Conservation (phyloP, 2,888 invertebrate species). For the Epistrophe grossulariae region DNA sequence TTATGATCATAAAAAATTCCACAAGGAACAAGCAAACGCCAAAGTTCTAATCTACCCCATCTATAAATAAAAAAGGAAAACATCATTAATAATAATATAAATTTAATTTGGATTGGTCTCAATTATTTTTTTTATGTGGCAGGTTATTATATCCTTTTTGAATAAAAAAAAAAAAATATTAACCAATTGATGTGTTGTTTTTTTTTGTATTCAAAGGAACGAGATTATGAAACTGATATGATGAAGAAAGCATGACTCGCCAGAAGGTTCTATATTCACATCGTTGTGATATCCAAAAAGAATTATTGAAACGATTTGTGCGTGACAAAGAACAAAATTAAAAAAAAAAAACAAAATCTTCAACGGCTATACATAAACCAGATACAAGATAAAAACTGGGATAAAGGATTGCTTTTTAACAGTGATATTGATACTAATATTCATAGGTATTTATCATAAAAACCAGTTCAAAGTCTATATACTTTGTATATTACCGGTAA, state of each 20-base stretch:
- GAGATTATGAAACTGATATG: constrained; percentile 20
- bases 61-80: not conserved
- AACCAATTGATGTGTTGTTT: not conserved
- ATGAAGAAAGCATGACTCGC: constrained; percentile 7
- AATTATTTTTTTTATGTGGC: constrained; percentile 13
- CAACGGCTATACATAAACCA: not conserved
- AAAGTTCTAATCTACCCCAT: not conserved
- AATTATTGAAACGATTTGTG: not conserved
- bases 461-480: not conserved
- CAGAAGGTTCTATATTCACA: not conserved
- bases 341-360: not conserved
- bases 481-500: not conserved
- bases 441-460: not conserved
- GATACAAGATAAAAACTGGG: not conserved
- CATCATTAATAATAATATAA: constrained; percentile 5
- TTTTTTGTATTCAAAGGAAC: not conserved
- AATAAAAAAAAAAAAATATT: not conserved
- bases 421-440: not conserved
- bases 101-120: constrained; percentile 8
- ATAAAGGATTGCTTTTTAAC: not conserved
- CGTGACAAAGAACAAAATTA: not conserved
- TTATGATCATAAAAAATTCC: not conserved
- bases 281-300: not conserved
- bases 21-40: not conserved
- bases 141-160: not conserved